Conservation (phyloP, 1,140 invertebrate genomes). For the Procambarus virginalis region DNA sequence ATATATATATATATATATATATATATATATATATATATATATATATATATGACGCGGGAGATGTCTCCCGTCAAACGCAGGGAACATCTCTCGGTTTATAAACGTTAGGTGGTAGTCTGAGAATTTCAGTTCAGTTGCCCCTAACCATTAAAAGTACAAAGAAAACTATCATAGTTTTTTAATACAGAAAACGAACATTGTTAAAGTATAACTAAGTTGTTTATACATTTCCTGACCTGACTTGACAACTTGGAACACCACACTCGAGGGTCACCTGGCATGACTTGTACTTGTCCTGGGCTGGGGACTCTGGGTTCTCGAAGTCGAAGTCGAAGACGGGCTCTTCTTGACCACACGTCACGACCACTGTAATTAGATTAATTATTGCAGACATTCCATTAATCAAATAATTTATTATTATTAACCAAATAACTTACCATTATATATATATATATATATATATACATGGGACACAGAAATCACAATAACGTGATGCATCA, state of each 20-base stretch:
- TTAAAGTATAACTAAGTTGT: not conserved
- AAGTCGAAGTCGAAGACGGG: conserved; percentile 62
- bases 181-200: not conserved
- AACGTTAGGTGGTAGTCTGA: too few species aligned
- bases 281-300: conserved; percentile 19
- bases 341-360: conserved; percentile 49
- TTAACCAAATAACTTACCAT: too few species aligned
- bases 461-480: too few species aligned
- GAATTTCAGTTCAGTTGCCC: not conserved
- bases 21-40: too few species aligned
- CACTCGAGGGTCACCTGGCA: conserved; percentile 68
- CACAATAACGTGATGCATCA: too few species aligned
- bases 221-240: conserved; percentile 35
- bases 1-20: too few species aligned
- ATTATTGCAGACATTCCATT: too few species aligned
- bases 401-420: too few species aligned
- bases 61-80: too few species aligned
- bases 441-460: too few species aligned
- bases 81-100: too few species aligned
- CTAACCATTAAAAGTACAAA: not conserved
- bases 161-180: not conserved
- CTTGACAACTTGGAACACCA: conserved; percentile 64
- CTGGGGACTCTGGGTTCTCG: conserved; percentile 57
- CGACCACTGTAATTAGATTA: conserved; percentile 17
- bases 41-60: too few species aligned